Evolutionary conservation across 2,888 invertebrate species (phyloP), one percentile per base, ranked within the genome.

Genomic region (Cerceris ruficornis): DNA sequence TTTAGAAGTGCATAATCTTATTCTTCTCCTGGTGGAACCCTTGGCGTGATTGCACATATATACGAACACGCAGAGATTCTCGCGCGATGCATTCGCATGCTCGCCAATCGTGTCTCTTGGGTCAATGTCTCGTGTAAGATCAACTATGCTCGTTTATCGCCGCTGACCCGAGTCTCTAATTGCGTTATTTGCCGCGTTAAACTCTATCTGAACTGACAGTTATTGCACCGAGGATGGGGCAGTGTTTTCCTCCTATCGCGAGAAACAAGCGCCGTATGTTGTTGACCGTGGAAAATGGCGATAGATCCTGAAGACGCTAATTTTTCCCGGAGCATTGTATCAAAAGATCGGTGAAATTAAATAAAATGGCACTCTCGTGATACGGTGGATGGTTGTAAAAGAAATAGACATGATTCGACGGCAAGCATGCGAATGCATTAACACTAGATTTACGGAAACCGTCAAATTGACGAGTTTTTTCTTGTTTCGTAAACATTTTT

Each of bases 1-100:
- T 73, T 74, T 80, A 80, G 61, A 64, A 86, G 85, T 81, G 82
- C 81, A 69, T 83, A 82, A 86, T 85, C 80, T 74, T 55, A 59
- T 83, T 80, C 58, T 66, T 72, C 41, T 17, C 41, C 50, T 15
- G 8, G 39, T 13, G 42, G 46, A 41, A 52, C 49, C 58, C 7
- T 5, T 54, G 11, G 15, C 7, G 39, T 17, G 6, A 41, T 11
- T 28, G 15, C 46, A 59, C 57, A 60, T 60, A 13, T n/a, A 7
- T 11, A n/a, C n/a, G n/a, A 7, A 8, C 9, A 46, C 46, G 46
- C 46, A 57, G 41, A 59, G 41, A 59, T 9, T 39, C n/a, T 17
- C 46, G 43, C 14, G 11, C 8, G 49, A 52, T 52, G n/a, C 17
- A 41, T 7, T n/a, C 7, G n/a, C 52, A 13, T 28, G 41, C 28